These are phyloP conservation scores for Athripsodes cinereus DNA, from an alignment of 2,888 invertebrate species.

Conservation along the genomic window DNA sequence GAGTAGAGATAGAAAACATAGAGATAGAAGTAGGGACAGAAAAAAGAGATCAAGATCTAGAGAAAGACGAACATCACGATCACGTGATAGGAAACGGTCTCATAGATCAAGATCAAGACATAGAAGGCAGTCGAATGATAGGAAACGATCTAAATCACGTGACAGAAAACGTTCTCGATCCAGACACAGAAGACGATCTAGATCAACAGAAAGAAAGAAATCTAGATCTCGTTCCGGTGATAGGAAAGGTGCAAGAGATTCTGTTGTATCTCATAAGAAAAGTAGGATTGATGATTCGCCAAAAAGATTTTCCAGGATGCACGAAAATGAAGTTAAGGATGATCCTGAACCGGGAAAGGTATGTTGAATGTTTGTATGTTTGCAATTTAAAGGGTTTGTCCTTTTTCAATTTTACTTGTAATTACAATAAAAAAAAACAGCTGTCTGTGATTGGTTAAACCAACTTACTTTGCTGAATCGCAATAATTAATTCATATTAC, in stretches of 20 bases:
- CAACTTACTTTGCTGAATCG: too few species aligned
- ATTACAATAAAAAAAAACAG: too few species aligned
- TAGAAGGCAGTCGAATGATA: slow-evolving; percentile 30
- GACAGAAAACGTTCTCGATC: slow-evolving; percentile 31
- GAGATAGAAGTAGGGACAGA: slow-evolving; percentile 29
- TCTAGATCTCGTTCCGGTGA: slow-evolving; percentile 24
- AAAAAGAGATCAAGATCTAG: slow-evolving; percentile 27
- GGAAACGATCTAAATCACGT: slow-evolving; percentile 29
- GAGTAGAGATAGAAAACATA: slow-evolving; percentile 30
- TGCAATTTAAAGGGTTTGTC: too few species aligned
- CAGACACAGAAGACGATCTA: slow-evolving; percentile 29
- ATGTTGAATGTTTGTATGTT: slow-evolving; percentile 27
- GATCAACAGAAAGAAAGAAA: slow-evolving; percentile 33
- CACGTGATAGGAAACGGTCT: slow-evolving; percentile 34
- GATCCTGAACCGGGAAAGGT: slow-evolving; percentile 74
- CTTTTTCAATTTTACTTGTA: too few species aligned
- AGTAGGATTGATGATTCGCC: slow-evolving; percentile 30
- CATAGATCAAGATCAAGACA: slow-evolving; percentile 31
- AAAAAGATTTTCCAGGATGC: slow-evolving; percentile 30
- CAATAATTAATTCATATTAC: too few species aligned
- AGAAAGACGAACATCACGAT: slow-evolving; percentile 30
- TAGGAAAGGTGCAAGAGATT: slow-evolving; percentile 28
- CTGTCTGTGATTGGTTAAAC: too few species aligned
- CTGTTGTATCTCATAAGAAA: slow-evolving; percentile 29
- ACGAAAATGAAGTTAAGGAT: slow-evolving; percentile 51